Evolutionary conservation across 2,797 vertebrate species (phyloP).

Genomic region (Botia kubotai): DNA sequence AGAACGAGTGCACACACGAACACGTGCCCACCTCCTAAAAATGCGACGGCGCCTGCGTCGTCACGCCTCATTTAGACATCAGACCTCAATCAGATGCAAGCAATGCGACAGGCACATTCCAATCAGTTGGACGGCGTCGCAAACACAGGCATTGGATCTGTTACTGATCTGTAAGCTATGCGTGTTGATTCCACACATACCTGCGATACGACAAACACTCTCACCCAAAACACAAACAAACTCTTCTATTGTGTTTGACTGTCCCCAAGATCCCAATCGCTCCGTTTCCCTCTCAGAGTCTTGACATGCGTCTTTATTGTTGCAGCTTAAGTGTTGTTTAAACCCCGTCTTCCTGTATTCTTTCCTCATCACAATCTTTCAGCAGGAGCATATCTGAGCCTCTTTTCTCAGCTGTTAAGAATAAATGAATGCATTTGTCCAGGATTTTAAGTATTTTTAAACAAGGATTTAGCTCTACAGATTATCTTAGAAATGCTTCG

Average conservation of each 20-base stretch:
- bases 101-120: conserved; percentile 42
- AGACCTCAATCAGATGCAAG: neutral
- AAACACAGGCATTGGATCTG: conserved; percentile 20
- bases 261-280: neutral
- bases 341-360: neutral
- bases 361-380: conserved; percentile 3
- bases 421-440: conserved; percentile 53
- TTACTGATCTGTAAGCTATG: conserved; percentile 11
- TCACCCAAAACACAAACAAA: neutral
- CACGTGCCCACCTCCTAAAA: conserved; percentile 21
- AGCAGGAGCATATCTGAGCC: conserved; percentile 24
- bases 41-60: conserved; percentile 14
- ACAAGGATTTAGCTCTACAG: conserved; percentile 62
- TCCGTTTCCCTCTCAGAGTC: neutral
- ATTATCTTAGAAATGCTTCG: conserved; percentile 49
- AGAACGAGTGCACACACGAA: conserved; percentile 6
- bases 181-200: conserved; percentile 36
- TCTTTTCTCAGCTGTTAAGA: conserved; percentile 34
- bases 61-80: conserved; percentile 45
- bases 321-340: neutral
- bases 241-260: neutral
- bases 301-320: neutral
- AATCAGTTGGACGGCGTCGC: neutral
- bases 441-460: conserved; percentile 53
- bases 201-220: conserved; percentile 34